phyloP scores from a whole-genome alignment of 2,888 invertebrate species.

The Tetanocera ferruginea region DNA sequence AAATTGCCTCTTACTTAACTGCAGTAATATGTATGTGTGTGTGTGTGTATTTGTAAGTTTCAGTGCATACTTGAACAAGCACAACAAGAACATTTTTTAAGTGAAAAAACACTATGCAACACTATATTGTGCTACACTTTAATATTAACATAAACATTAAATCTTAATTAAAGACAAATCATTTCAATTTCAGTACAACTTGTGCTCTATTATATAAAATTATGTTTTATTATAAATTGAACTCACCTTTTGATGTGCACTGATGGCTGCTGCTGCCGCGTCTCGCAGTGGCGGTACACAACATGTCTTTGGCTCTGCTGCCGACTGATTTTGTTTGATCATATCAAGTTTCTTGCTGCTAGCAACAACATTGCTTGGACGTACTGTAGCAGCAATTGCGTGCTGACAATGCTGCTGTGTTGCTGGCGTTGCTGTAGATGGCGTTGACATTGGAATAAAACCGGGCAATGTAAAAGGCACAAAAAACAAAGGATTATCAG shows the following conservation, averaged over 20 bases:
- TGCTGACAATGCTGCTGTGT: conserved; percentile 12
- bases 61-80: too few relatives aligned
- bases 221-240: too few relatives aligned
- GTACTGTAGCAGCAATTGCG: conserved; percentile 23
- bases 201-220: too few relatives aligned
- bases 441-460: conserved; percentile 39
- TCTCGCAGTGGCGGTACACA: conserved; percentile 55
- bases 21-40: too few relatives aligned
- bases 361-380: conserved; percentile 8
- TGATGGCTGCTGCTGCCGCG: conserved; percentile 55
- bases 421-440: conserved; percentile 31
- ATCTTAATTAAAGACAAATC: too few relatives aligned
- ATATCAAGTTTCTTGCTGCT: neutral
- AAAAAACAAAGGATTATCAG: conserved; percentile 58
- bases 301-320: neutral
- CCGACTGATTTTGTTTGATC: neutral
- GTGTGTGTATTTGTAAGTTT: too few relatives aligned
- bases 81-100: too few relatives aligned
- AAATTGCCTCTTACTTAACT: too few relatives aligned
- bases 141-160: neutral
- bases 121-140: too few relatives aligned
- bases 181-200: too few relatives aligned
- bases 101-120: too few relatives aligned
- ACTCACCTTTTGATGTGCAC: conserved; percentile 64
- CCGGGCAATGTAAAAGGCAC: conserved; percentile 62